Evolutionary conservation across 1,140 invertebrate genomes (phyloP), one percentile per base, ranked within the genome.

Genomic region (Nasonia longicornis): DNA sequence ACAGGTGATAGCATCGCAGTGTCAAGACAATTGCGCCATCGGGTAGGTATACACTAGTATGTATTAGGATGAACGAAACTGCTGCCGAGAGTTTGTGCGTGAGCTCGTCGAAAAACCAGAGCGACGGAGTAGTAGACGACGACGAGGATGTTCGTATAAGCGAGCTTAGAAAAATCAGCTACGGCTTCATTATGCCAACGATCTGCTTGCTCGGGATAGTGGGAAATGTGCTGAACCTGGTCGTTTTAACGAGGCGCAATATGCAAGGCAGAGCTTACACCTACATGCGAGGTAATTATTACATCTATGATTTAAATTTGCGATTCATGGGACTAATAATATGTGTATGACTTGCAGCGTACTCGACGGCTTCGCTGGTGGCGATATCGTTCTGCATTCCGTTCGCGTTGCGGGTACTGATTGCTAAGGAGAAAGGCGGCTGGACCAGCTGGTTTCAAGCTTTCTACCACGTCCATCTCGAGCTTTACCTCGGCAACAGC

Each of bases 251-350:
- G 16, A 91, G 95, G 66, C 92, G 94, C 52, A 95, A 95, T 82
- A 94, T 95, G 93, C 92, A 93, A 76, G 95, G 95, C n/a, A 94
- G 93, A 0, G 95, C 95, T 52, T 96, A 95, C 87, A 94, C 95
- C 85, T 96, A 96, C 86, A 95, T 95, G 94, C 90, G 94, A 90
- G 94, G 94, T 95, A 86, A 93, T 86, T 31, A 52, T 52, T 73
- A 35, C 29, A 67, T 26, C 12, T 67, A 2, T n/a, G 10, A 29
- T 67, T 29, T 31, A 29, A 67, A 29, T 67, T 64, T 48, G 26
- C 52, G 29, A 66, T 89, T 12, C 20, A n/a, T 4, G 16, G 16
- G 20, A 20, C 20, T 20, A 3, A n/a, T 52, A 52, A 52, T 52
- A 35, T 35, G 4, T 35, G 20, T 58, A 58, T 58, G 16, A 4